Conservation (phyloP, 2,888 invertebrate genomes). For the Pachliopta kotzebuea region DNA sequence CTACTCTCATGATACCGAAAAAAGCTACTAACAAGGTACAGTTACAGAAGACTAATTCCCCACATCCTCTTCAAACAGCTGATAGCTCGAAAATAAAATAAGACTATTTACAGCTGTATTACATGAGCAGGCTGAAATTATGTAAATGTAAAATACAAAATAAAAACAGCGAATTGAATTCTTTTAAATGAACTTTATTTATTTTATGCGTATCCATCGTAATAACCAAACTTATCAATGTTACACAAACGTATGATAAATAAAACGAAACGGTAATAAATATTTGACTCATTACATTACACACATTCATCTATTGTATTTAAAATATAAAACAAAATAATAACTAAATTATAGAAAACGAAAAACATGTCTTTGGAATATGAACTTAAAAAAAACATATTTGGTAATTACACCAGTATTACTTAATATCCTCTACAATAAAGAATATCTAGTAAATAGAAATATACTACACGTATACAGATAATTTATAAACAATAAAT, state of each 20-base stretch:
- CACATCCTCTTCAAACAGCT: too few relatives aligned
- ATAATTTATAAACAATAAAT: slow-evolving; percentile 26
- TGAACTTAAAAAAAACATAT: slow-evolving; percentile 51
- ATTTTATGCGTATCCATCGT: slow-evolving; percentile 57
- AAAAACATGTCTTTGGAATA: slow-evolving; percentile 69
- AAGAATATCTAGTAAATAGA: slow-evolving; percentile 33
- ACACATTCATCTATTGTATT: slow-evolving; percentile 40
- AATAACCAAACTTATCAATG: slow-evolving; percentile 45
- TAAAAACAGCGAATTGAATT: slow-evolving; percentile 5
- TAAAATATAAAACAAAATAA: slow-evolving; percentile 40
- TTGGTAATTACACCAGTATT: slow-evolving; percentile 44
- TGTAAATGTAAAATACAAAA: not conserved
- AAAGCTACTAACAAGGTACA: too few relatives aligned
- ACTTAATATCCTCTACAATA: slow-evolving; percentile 32
- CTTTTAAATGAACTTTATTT: slow-evolving; percentile 41
- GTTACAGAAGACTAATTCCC: too few relatives aligned
- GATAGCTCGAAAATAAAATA: too few relatives aligned
- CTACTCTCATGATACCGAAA: too few relatives aligned
- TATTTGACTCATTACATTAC: slow-evolving; percentile 61
- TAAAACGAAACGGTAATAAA: slow-evolving; percentile 49
- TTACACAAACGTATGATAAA: slow-evolving; percentile 35
- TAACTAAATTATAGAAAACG: slow-evolving; percentile 41
- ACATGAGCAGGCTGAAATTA: too few relatives aligned
- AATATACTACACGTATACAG: slow-evolving; percentile 37
- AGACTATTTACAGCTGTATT: too few relatives aligned